These are phyloP conservation scores for Acestrorhynchus altus DNA, from an alignment of 2,797 vertebrate genomes.

Conservation along the genomic window DNA sequence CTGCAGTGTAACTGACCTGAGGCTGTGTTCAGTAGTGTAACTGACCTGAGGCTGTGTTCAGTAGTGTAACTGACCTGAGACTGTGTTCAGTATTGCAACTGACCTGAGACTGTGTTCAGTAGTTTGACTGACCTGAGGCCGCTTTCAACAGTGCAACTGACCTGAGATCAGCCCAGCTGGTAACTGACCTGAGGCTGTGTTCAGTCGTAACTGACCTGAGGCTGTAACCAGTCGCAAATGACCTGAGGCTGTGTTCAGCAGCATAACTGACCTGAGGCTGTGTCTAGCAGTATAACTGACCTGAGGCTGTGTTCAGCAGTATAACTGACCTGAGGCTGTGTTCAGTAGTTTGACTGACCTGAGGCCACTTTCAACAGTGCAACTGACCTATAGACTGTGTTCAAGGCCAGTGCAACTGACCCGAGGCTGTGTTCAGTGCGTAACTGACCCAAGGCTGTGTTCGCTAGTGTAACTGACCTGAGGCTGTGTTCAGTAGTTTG, in stretches of 20 bases:
- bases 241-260: neutral
- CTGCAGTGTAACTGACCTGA: no score
- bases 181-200: no score
- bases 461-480: neutral
- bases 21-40: no score
- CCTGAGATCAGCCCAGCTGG: no score
- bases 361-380: neutral
- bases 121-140: neutral
- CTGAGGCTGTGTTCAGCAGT: neutral
- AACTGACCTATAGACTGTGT: neutral
- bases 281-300: neutral
- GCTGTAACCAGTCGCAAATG: neutral
- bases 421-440: neutral
- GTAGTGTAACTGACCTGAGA: neutral
- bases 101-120: constrained; percentile 55
- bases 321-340: neutral
- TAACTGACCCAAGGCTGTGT: neutral
- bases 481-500: neutral
- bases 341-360: neutral
- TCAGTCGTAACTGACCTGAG: neutral
- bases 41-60: neutral
- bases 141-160: neutral
- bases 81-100: neutral
- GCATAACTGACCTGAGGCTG: neutral
- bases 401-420: neutral